These are phyloP conservation scores for Neodon shergylaensis DNA, from an alignment of 2,113 vertebrate species.

Conservation along the genomic window DNA sequence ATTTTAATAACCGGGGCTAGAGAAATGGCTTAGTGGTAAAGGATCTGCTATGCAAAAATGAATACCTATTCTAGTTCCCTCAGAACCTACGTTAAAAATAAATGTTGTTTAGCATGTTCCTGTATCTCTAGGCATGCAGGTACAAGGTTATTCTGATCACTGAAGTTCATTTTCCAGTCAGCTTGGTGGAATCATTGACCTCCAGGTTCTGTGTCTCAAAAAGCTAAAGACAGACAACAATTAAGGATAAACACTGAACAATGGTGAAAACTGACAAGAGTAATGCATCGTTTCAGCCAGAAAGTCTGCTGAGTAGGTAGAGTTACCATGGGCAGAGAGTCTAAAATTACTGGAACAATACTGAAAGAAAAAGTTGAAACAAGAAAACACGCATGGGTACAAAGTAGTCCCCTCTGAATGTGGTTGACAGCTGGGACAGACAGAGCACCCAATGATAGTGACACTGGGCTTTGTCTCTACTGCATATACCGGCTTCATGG, in stretches of 20 bases:
- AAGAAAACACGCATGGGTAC: too few relatives aligned
- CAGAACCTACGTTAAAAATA: too few relatives aligned
- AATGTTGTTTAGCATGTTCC: too few relatives aligned
- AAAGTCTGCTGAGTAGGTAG: neutral
- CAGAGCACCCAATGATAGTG: too few relatives aligned
- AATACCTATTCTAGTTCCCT: neutral
- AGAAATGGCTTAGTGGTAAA: neutral
- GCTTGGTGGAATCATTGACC: too few relatives aligned
- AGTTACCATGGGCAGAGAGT: neutral
- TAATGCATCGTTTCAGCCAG: neutral
- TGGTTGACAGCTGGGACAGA: too few relatives aligned
- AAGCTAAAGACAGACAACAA: neutral
- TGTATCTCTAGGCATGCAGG: neutral
- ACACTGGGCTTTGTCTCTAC: too few relatives aligned
- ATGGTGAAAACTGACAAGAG: neutral
- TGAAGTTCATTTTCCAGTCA: neutral
- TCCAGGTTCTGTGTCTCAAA: neutral
- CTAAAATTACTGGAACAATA: neutral
- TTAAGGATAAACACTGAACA: neutral
- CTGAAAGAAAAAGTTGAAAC: neutral
- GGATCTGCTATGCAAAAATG: neutral
- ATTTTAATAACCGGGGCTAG: neutral
- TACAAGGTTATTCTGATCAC: too few relatives aligned
- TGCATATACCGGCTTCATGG: too few relatives aligned
- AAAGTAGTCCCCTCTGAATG: too few relatives aligned